Percentiles rank a stretch among this genome's conserved stretches.
These are phyloP conservation scores for Sebastiscus albofasciatus DNA, from an alignment of 2,797 vertebrate genomes.

Conservation along the genomic window DNA sequence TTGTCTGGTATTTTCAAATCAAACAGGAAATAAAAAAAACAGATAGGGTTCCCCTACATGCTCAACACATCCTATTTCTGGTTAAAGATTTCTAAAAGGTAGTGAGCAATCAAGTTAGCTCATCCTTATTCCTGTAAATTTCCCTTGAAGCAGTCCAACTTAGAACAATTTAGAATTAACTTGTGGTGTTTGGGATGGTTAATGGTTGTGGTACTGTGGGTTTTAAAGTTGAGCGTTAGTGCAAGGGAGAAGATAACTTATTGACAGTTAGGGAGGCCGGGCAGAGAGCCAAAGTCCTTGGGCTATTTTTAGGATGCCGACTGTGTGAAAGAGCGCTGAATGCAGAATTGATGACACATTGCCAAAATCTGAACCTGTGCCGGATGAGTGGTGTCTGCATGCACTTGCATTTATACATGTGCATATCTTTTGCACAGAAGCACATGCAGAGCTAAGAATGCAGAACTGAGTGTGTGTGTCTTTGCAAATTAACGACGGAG, in stretches of 20 bases:
- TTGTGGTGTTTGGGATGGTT: constrained; percentile 12
- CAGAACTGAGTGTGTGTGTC: not conserved
- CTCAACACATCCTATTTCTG: not conserved
- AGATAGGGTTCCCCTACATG: constrained; percentile 29
- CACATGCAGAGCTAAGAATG: not conserved
- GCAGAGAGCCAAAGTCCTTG: constrained; percentile 78
- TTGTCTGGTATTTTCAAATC: constrained; percentile 59
- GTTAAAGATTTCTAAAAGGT: constrained; percentile 7
- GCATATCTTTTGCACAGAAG: constrained; percentile 23
- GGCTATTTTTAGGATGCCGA: constrained; percentile 84
- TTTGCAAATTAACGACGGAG: not conserved
- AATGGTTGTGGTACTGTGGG: constrained; percentile 42
- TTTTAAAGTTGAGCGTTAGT: constrained; percentile 48
- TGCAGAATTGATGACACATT: constrained; percentile 70
- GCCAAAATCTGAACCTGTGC: constrained; percentile 77
- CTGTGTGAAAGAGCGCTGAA: constrained; percentile 82
- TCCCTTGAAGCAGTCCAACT: not conserved
- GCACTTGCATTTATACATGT: constrained; percentile 33
- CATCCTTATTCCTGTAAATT: not conserved
- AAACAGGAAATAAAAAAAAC: constrained; percentile 36
- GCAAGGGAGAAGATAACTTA: constrained; percentile 67
- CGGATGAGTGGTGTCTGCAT: constrained; percentile 52
- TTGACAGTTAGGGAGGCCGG: constrained; percentile 78
- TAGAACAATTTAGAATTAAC: constrained; percentile 29
- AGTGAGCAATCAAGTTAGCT: not conserved